Percentiles rank a stretch among this genome's conserved stretches.
Evolutionary conservation across 1,140 invertebrate genomes (phyloP).

Genomic region (Ceratosolen solmsi): DNA sequence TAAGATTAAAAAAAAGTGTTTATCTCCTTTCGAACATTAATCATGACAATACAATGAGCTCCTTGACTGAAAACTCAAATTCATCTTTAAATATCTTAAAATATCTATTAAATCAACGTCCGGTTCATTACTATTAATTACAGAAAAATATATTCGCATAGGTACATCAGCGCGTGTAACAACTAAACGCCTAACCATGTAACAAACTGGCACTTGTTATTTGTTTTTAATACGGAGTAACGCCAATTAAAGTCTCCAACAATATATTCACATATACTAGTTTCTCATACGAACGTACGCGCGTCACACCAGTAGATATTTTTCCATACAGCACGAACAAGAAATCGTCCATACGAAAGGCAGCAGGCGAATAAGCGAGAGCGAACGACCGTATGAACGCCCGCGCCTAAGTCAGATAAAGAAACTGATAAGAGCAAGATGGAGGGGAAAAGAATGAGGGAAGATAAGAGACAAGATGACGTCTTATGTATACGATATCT

Average conservation of each 20-base stretch:
- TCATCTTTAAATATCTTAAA: no score
- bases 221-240: not conserved
- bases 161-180: no score
- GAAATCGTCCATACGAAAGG: not conserved
- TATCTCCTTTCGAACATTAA: no score
- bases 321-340: not conserved
- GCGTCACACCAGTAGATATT: not conserved
- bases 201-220: not conserved
- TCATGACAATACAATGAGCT: no score
- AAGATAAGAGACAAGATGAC: slow-evolving; percentile 14
- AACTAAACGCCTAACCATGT: no score
- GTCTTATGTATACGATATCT: not conserved
- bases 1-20: no score
- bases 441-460: not conserved
- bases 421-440: not conserved
- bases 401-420: not conserved
- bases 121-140: no score
- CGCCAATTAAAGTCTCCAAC: not conserved
- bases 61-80: no score
- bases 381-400: no score
- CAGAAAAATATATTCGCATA: no score
- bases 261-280: not conserved
- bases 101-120: no score
- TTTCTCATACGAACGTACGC: not conserved
- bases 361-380: not conserved